A percentile compares a stretch with the other conserved stretches of the same genome.
phyloP scores from a whole-genome alignment of 2,888 invertebrate genomes.

The Thymelicus acteon region DNA sequence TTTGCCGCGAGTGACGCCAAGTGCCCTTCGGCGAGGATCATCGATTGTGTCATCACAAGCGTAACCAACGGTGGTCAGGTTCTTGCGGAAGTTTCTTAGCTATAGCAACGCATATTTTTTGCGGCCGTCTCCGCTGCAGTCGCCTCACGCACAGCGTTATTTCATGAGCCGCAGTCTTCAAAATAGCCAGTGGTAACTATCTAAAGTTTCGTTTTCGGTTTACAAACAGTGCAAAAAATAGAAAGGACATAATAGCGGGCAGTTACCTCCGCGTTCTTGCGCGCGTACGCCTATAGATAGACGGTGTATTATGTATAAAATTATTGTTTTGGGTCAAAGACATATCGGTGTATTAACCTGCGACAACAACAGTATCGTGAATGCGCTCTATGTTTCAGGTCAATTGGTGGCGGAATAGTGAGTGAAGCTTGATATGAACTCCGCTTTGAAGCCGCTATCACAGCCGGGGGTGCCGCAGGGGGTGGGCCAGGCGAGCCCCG shows the following conservation, averaged over 20 bases:
- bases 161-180: slow-evolving; percentile 69
- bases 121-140: slow-evolving; percentile 69
- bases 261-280: slow-evolving; percentile 68
- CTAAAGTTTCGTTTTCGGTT: slow-evolving; percentile 52
- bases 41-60: slow-evolving; percentile 56
- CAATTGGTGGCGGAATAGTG: slow-evolving; percentile 53
- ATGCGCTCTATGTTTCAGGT: slow-evolving; percentile 74
- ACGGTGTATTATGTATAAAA: slow-evolving; percentile 67
- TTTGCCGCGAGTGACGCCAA: slow-evolving; percentile 61
- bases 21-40: slow-evolving; percentile 59
- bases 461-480: slow-evolving; percentile 77
- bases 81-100: slow-evolving; percentile 80
- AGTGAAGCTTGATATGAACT: slow-evolving; percentile 82
- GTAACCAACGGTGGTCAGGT: slow-evolving; percentile 65
- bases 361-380: slow-evolving; percentile 64
- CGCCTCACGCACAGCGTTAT: slow-evolving; percentile 58
- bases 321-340: slow-evolving; percentile 83
- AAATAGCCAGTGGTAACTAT: slow-evolving; percentile 70
- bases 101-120: slow-evolving; percentile 83
- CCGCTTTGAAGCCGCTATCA: slow-evolving; percentile 85
- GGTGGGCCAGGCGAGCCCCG: slow-evolving; percentile 75
- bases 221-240: slow-evolving; percentile 53
- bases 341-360: slow-evolving; percentile 68
- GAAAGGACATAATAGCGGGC: slow-evolving; percentile 59
- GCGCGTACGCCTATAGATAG: slow-evolving; percentile 70